Evolutionary conservation across 1,140 invertebrate species (phyloP).

Genomic region (Battus philenor): DNA sequence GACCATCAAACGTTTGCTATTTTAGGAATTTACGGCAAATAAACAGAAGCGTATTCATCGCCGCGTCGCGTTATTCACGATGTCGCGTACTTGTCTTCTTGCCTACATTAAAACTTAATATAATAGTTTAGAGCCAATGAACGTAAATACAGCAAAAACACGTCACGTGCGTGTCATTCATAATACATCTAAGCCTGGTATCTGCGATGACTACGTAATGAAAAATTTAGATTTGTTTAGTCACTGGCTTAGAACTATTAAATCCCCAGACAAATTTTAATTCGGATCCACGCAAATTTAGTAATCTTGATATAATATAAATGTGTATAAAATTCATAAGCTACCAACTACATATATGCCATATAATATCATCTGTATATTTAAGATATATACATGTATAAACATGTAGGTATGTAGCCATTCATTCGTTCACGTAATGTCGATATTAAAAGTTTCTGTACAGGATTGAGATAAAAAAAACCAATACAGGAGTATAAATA

Average conservation of each 20-base stretch:
- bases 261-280: no score
- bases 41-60: constrained; percentile 7
- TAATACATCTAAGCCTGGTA: constrained; percentile 38
- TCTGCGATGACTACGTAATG: constrained; percentile 33
- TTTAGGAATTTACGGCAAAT: constrained; percentile 5
- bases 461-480: constrained; percentile 8
- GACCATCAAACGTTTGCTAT: constrained; percentile 6
- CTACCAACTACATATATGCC: no score
- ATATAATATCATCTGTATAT: no score
- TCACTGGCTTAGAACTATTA: no score
- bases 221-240: constrained; percentile 22
- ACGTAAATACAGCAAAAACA: constrained; percentile 41
- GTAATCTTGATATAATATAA: no score
- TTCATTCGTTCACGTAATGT: no score
- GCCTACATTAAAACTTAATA: constrained; percentile 6
- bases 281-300: no score
- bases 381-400: no score
- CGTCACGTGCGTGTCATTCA: constrained; percentile 64
- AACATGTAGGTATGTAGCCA: no score
- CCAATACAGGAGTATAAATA: constrained; percentile 40
- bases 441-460: constrained; percentile 3
- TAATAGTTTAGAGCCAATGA: constrained; percentile 19
- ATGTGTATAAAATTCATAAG: no score
- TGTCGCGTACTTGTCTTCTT: constrained; percentile 7
- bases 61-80: constrained; percentile 5